Percentiles rank a stretch among this genome's conserved stretches.
phyloP scores from a whole-genome alignment of 2,113 vertebrate genomes.

The Petaurus breviceps region DNA sequence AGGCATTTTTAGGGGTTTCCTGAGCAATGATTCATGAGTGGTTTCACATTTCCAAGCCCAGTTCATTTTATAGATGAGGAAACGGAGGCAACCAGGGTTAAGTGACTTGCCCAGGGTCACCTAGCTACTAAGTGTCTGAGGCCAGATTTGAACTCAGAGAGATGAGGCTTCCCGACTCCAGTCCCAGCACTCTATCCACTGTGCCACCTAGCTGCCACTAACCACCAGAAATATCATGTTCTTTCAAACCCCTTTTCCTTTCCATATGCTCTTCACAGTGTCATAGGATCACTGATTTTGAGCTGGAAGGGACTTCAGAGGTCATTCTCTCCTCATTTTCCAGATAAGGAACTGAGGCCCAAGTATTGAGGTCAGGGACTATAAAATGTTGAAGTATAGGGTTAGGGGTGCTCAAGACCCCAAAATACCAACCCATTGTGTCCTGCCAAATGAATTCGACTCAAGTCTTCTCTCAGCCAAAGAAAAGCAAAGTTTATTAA shows the following conservation, averaged over 20 bases:
- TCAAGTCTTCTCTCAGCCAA: no score
- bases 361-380: no score
- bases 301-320: not conserved
- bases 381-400: no score
- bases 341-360: not conserved
- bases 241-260: not conserved
- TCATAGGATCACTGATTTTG: not conserved
- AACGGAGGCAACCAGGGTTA: not conserved
- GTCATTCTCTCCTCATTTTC: not conserved
- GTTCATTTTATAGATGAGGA: not conserved
- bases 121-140: not conserved
- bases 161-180: not conserved
- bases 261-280: not conserved
- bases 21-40: not conserved
- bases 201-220: not conserved
- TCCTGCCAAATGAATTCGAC: no score
- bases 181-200: no score
- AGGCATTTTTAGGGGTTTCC: not conserved
- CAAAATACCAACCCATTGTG: no score
- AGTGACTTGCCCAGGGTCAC: not conserved
- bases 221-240: not conserved
- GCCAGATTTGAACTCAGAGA: not conserved
- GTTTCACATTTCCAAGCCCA: not conserved
- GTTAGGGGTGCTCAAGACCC: no score
- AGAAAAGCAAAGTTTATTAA: no score